Conservation (phyloP, 2,888 invertebrate genomes). For the Chirona hameri region DNA sequence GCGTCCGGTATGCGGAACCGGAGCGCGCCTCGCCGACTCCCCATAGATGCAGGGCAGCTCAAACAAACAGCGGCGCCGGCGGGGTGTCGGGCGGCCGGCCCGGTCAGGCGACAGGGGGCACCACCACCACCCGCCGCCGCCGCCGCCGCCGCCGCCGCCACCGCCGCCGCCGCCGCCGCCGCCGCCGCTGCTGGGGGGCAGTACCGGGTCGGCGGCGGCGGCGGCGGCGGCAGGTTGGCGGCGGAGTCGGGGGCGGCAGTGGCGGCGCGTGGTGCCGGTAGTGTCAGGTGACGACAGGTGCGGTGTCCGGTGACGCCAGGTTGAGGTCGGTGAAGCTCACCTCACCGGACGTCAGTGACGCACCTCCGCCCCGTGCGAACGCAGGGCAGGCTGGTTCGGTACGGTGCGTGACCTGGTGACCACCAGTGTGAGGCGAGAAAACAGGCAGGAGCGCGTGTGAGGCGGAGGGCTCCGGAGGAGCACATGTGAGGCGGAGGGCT, state of each 20-base stretch:
- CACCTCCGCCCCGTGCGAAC: not conserved
- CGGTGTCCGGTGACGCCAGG: not conserved
- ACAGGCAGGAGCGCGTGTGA: too few species aligned
- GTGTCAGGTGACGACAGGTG: not conserved
- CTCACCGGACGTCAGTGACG: not conserved
- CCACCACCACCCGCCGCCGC: not conserved
- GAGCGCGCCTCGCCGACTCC: not conserved
- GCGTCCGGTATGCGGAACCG: not conserved
- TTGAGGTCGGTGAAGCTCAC: not conserved
- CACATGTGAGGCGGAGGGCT: too few species aligned
- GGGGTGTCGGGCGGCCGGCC: not conserved
- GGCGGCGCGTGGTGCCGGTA: too few species aligned
- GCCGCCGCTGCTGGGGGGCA: not conserved
- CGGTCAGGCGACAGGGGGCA: not conserved
- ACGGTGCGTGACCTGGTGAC: too few species aligned
- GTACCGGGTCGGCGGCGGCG: not conserved
- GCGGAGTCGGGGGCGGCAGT: too few species aligned
- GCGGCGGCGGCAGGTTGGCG: not conserved
- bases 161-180: not conserved
- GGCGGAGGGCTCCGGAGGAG: too few species aligned
- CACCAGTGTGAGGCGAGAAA: too few species aligned
- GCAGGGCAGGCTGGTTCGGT: too few species aligned
- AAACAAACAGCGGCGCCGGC: conserved; percentile 1
- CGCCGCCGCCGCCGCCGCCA: not conserved
- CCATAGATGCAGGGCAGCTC: not conserved